Percentiles rank a stretch among this genome's conserved stretches.
These are phyloP conservation scores for Dusona sp. DNA, from an alignment of 2,888 invertebrate genomes.

Conservation along the genomic window DNA sequence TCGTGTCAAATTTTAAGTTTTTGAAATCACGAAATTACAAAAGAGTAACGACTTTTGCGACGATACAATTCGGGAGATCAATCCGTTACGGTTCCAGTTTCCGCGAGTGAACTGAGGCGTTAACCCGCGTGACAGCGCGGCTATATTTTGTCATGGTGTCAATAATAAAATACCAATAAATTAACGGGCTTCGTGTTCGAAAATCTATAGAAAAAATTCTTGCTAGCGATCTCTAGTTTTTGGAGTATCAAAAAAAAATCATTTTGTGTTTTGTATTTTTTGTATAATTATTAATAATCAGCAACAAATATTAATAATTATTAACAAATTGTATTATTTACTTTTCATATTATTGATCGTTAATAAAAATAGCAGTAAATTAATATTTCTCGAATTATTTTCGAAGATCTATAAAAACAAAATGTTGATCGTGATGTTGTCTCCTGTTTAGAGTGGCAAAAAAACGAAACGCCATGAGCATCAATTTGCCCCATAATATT, in stretches of 20 bases:
- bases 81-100: no score
- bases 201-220: background rate
- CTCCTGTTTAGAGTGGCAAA: slow-evolving; percentile 20
- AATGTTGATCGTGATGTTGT: slow-evolving; percentile 12
- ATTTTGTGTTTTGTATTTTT: background rate
- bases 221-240: slow-evolving; percentile 3
- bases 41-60: no score
- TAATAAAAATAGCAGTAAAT: background rate
- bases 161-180: background rate
- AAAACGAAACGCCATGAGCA: slow-evolving; percentile 22
- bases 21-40: no score
- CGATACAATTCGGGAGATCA: no score
- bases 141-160: no score
- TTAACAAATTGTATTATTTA: background rate
- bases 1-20: no score
- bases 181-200: background rate
- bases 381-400: background rate
- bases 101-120: no score
- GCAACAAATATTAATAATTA: no score
- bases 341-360: background rate
- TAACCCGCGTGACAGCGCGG: no score
- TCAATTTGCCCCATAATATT: slow-evolving; percentile 24
- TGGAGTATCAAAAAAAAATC: background rate
- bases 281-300: no score
- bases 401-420: background rate